Base-by-base conservation (phyloP, 1,140 invertebrate genomes). In the Tenebrio molitor region DNA sequence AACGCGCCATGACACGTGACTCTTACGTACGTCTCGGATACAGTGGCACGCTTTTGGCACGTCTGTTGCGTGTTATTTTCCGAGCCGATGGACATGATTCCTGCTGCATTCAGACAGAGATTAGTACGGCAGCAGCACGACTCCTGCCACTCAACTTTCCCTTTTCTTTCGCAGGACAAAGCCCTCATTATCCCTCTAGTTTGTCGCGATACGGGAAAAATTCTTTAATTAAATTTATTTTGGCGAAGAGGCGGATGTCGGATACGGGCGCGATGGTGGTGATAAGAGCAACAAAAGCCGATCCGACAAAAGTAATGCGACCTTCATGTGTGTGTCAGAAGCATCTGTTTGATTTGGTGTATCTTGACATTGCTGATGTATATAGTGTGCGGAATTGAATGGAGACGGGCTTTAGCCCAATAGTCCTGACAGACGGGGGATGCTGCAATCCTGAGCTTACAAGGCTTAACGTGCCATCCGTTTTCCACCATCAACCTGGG, bases 81-180 rank as follows among this genome's bases (percentile, higher is more conserved):
- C 78, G 63, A 74, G 71, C 74, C 78, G 77, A 72, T 79, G 75
- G 78, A 79, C 78, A 78, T 77, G 73, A 79, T 74, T 79, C 78
- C 78, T 75, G 75, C 69, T 41, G 58, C 73, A 76, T 79, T 79
- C 76, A 78, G 72, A 73, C 73, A 77, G 44, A 79, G 78, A 79
- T 79, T 79, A 79, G 77, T 74, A 70, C 74, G 71, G 74, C 67
- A 76, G 44, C 14, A 69, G 74, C 70, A 70, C 78, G 75, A 79
- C 76, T 79, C 75, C 78, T 77, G 76, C 75, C 78, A 79, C 77
- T 79, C 78, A 72, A 69, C 53, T 69, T 72, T 63, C 66, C 72
- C 69, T 66, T 76, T 64, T 63, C 41, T 41, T 65, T 21, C 25
- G 7, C 5, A 65, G 62, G 62, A 23, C 36, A 42, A 42, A 10